A percentile compares a stretch with the other conserved stretches of the same genome.
Conservation (phyloP, 2,113 vertebrate genomes). For the Nibea coibor region DNA sequence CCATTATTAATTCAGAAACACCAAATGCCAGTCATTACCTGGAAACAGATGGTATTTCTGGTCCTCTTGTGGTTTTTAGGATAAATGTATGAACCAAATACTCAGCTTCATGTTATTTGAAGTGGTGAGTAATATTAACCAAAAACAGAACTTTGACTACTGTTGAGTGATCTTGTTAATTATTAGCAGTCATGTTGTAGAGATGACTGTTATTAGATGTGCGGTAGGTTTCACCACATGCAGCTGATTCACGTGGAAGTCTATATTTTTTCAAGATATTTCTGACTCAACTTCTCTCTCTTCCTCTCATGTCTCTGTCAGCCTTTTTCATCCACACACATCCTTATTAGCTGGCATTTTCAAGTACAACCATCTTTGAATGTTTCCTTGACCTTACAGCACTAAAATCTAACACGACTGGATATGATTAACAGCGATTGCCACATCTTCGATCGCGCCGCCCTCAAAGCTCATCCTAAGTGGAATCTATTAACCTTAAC, state of each 20-base stretch:
- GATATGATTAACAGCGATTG: constrained; percentile 43
- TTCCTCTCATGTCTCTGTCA: background rate
- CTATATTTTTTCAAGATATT: background rate
- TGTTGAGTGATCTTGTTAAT: background rate
- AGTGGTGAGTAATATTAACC: background rate
- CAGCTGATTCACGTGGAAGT: background rate
- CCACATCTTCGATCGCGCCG: constrained; percentile 12
- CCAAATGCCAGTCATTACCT: too few species aligned
- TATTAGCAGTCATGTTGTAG: background rate
- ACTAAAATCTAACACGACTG: background rate
- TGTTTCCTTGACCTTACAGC: constrained; percentile 20
- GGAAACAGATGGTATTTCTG: too few species aligned
- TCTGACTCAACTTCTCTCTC: background rate
- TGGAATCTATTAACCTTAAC: constrained; percentile 55
- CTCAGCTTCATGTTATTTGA: background rate
- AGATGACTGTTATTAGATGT: background rate
- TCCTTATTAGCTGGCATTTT: constrained; percentile 16
- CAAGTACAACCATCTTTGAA: background rate
- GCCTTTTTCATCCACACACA: background rate
- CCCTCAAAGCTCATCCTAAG: constrained; percentile 31
- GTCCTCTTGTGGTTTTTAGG: too few species aligned
- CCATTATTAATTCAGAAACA: too few species aligned
- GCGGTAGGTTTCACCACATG: background rate
- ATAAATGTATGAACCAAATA: too few species aligned
- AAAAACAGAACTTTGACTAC: background rate